phyloP scores from a whole-genome alignment of 2,888 invertebrate genomes.

The Acanthosepion pharaonis region DNA sequence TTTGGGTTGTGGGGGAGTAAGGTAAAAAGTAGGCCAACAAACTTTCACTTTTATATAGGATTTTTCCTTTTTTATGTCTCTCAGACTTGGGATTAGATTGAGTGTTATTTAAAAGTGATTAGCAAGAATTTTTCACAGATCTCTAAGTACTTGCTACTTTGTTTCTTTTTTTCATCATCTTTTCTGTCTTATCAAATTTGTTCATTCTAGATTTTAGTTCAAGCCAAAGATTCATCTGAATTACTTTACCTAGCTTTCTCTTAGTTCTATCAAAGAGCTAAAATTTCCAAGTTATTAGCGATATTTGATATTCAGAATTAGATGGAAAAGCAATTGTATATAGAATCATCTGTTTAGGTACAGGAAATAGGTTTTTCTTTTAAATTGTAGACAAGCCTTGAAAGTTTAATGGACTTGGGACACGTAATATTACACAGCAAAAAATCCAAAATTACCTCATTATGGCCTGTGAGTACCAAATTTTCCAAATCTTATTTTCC shows the following conservation, averaged over 20 bases:
- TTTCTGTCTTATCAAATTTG: no score
- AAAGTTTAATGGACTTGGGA: no score
- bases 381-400: no score
- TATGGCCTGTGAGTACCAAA: no score
- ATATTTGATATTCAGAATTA: background rate
- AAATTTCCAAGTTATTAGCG: background rate
- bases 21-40: background rate
- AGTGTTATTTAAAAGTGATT: background rate
- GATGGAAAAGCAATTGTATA: background rate
- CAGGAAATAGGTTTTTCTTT: background rate
- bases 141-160: background rate
- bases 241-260: background rate
- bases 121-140: background rate
- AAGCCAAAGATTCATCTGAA: background rate
- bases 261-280: background rate
- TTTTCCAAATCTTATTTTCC: no score
- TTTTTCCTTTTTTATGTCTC: background rate
- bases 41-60: background rate
- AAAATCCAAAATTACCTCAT: no score
- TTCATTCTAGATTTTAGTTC: no score
- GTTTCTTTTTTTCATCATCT: background rate
- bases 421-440: no score
- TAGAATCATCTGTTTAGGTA: background rate
- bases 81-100: background rate
- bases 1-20: background rate